Percentiles rank a stretch among this genome's conserved stretches.
These are phyloP conservation scores for Aphrophora alni DNA, from an alignment of 2,888 invertebrate genomes.

Conservation along the genomic window DNA sequence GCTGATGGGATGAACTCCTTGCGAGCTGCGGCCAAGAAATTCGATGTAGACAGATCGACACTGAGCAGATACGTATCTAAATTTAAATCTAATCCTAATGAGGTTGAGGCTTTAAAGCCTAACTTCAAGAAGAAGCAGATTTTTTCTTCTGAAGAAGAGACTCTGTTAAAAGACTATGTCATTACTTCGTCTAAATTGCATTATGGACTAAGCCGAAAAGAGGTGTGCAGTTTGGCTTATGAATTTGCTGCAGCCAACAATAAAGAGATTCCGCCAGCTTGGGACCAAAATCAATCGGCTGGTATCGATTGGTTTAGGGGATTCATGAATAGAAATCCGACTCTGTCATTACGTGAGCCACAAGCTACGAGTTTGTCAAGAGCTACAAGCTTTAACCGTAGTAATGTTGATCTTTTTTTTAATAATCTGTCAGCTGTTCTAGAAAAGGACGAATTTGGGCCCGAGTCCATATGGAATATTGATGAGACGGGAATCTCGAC, in stretches of 20 bases:
- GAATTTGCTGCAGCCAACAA: conserved; percentile 31
- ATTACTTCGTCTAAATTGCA: conserved; percentile 21
- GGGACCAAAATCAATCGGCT: conserved; percentile 10
- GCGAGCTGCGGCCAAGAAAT: conserved; percentile 27
- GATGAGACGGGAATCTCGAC: conserved; percentile 38
- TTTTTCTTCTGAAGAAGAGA: conserved; percentile 18
- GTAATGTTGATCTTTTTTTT: conserved; percentile 32
- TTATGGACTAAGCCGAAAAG: conserved; percentile 21
- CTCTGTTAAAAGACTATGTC: conserved; percentile 15
- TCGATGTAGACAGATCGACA: conserved; percentile 23
- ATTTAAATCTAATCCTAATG: conserved; percentile 3
- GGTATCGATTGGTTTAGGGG: conserved; percentile 22
- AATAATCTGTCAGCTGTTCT: conserved; percentile 3
- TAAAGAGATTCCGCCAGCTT: conserved; percentile 13
- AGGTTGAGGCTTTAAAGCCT: background rate
- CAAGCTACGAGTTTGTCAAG: conserved; percentile 30
- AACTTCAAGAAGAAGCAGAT: conserved; percentile 24
- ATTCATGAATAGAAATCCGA: conserved; percentile 30
- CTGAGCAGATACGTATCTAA: background rate
- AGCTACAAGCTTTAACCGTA: conserved; percentile 33
- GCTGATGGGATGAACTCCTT: conserved; percentile 16
- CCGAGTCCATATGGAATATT: conserved; percentile 33
- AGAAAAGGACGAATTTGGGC: conserved; percentile 34
- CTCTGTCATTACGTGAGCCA: conserved; percentile 32
- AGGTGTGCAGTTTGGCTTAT: conserved; percentile 26